Conservation (phyloP, 2,888 invertebrate genomes). For the Calameuta pallipes region DNA sequence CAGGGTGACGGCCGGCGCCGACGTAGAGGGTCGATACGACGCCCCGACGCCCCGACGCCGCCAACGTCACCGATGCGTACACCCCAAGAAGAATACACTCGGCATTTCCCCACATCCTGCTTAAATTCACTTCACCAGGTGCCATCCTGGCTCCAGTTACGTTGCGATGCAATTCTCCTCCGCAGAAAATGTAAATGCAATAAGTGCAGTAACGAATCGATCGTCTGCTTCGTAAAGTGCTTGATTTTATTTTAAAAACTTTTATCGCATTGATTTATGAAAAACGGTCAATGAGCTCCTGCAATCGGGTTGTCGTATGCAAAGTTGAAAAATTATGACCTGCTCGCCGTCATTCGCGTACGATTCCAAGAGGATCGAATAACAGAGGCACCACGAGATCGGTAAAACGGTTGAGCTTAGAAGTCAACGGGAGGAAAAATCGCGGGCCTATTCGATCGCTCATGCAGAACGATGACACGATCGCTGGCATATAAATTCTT, state of each 20-base stretch:
- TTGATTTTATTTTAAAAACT: not conserved
- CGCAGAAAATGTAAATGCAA: not conserved
- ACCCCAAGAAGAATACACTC: not conserved
- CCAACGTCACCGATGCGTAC: not conserved
- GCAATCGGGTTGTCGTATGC: not conserved
- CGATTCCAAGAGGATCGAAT: not conserved
- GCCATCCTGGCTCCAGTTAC: not conserved
- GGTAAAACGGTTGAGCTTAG: not conserved
- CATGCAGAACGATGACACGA: not conserved
- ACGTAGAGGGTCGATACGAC: constrained; percentile 50
- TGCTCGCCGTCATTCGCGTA: too few relatives aligned
- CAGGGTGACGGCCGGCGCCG: constrained; percentile 55
- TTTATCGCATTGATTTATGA: not conserved
- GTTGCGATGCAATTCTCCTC: not conserved
- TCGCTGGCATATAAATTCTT: not conserved
- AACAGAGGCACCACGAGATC: not conserved
- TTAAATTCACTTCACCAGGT: not conserved
- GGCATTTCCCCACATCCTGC: not conserved
- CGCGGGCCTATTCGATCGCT: not conserved
- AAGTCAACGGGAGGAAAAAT: not conserved
- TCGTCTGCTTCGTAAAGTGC: not conserved
- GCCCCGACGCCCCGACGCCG: constrained; percentile 3
- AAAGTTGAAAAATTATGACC: not conserved
- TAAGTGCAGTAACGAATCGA: not conserved
- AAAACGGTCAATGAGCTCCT: not conserved